Evolutionary conservation across 1,140 invertebrate species (phyloP).

Genomic region (Drosophila ironensis): DNA sequence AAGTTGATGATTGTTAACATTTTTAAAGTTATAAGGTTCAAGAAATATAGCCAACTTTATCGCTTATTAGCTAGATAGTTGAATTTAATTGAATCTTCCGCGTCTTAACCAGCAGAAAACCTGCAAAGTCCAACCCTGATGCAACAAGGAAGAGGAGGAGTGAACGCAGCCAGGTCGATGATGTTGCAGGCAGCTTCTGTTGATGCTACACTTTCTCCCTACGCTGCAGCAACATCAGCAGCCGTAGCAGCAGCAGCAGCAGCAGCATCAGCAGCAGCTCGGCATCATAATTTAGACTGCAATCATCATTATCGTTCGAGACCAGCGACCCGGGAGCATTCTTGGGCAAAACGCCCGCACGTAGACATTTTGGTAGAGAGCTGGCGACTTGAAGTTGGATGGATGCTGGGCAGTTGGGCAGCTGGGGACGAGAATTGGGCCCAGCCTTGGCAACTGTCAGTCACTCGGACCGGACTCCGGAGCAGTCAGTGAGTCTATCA

Average conservation of each 20-base stretch:
- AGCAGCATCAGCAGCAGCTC: conserved; percentile 14
- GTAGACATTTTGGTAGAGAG: conserved; percentile 59
- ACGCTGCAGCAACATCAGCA: conserved; percentile 29
- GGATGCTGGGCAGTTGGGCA: background rate
- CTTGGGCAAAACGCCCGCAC: conserved; percentile 73
- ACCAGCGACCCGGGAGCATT: conserved; percentile 47
- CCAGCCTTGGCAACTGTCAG: conserved; percentile 65
- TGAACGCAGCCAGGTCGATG: conserved; percentile 43
- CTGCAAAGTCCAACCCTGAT: conserved; percentile 19
- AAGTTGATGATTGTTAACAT: too few species aligned
- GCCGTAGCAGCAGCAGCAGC: conserved; percentile 30
- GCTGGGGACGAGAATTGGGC: background rate
- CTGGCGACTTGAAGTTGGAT: background rate
- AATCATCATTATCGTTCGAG: conserved; percentile 81
- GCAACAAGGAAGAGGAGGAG: conserved; percentile 9
- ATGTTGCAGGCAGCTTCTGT: conserved; percentile 77
- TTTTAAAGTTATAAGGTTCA: too few species aligned
- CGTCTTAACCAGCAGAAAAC: too few species aligned
- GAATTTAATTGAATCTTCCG: too few species aligned
- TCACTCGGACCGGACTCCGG: conserved; percentile 43
- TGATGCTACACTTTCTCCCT: conserved; percentile 30
- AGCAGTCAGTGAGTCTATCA: conserved; percentile 75
- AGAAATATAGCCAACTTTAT: too few species aligned
- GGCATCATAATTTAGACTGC: conserved; percentile 81
- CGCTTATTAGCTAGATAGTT: too few species aligned